Percentiles rank a stretch among this genome's conserved stretches.
These are phyloP conservation scores for Helicoverpa assulta DNA, from an alignment of 2,888 invertebrate genomes.

Conservation along the genomic window DNA sequence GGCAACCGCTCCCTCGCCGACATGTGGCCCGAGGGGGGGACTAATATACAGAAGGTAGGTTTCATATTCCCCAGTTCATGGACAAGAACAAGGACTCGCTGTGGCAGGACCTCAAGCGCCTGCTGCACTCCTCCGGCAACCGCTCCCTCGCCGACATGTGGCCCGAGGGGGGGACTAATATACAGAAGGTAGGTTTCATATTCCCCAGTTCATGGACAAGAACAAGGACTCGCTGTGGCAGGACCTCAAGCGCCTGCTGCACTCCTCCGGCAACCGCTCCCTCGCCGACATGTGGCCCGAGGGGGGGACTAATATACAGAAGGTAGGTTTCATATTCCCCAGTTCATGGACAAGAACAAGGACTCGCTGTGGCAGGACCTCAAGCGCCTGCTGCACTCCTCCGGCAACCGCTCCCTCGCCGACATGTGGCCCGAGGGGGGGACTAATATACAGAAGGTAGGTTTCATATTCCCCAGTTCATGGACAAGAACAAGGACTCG, in stretches of 20 bases:
- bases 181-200: conserved; percentile 91
- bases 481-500: conserved; percentile 91
- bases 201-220: conserved; percentile 94
- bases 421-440: conserved; percentile 99
- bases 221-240: conserved; percentile 99
- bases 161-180: conserved; percentile 98
- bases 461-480: neutral
- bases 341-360: conserved; percentile 98
- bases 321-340: conserved; percentile 68
- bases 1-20: conserved; percentile 93
- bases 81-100: conserved; percentile 99
- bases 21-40: conserved; percentile 99
- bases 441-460: conserved; percentile 94
- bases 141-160: conserved; percentile 96
- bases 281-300: conserved; percentile 98
- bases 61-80: conserved; percentile 88
- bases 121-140: conserved; percentile 96
- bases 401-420: conserved; percentile 93
- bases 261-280: conserved; percentile 94
- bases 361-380: conserved; percentile 99
- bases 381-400: conserved; percentile 96
- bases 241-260: conserved; percentile 98
- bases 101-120: conserved; percentile 98
- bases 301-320: conserved; percentile 97
- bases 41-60: conserved; percentile 94